Conservation (phyloP, 2,113 vertebrate species). For the Hippotragus niger region DNA sequence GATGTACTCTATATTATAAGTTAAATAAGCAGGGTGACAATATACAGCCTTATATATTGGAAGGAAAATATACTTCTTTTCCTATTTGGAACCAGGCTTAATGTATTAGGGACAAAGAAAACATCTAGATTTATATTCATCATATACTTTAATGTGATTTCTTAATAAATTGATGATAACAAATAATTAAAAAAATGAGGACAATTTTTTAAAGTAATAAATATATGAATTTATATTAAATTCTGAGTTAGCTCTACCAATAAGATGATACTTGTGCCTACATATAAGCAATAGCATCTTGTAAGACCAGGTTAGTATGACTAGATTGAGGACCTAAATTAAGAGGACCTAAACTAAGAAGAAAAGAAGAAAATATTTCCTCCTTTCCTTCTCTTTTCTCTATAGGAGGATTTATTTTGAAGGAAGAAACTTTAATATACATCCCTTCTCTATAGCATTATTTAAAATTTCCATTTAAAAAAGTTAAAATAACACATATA, state of each 20-base stretch:
- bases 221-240: neutral
- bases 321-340: neutral
- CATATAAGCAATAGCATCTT: neutral
- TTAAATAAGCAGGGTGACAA: neutral
- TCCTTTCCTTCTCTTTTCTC: neutral
- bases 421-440: neutral
- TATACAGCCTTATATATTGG: neutral
- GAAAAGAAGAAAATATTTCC: neutral
- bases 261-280: neutral
- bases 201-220: neutral
- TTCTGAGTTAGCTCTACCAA: neutral
- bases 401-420: neutral
- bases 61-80: neutral
- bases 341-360: neutral
- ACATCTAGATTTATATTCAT: neutral
- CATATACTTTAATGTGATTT: neutral
- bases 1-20: neutral
- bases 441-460: neutral
- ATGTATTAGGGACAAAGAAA: neutral
- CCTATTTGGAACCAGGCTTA: neutral
- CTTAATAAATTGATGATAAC: neutral
- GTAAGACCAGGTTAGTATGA: neutral
- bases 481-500: neutral
- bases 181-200: neutral
- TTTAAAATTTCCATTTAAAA: neutral